Percentiles rank a stretch among this genome's conserved stretches.
phyloP scores from a whole-genome alignment of 2,797 vertebrate genomes.

The Mus minutoides region DNA sequence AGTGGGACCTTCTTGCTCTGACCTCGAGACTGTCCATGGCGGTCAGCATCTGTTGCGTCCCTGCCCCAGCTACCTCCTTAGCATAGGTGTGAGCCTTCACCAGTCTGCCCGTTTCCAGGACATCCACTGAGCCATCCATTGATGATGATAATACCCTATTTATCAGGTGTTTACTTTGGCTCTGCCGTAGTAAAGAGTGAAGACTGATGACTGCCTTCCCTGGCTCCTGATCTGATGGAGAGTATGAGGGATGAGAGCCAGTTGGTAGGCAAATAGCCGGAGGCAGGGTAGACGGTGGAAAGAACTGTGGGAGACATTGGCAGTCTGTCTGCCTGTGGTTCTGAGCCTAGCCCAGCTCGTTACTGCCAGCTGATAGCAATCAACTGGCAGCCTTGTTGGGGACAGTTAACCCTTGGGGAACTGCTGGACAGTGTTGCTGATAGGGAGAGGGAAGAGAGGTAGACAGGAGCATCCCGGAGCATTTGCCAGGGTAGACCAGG shows the following conservation, averaged over 20 bases:
- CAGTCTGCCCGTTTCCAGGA: fast-evolving
- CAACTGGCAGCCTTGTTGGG: neutral
- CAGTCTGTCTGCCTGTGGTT: constrained; percentile 42
- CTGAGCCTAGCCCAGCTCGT: neutral
- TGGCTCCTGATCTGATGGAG: neutral
- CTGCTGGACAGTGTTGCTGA: no score
- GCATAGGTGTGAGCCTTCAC: neutral
- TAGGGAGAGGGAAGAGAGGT: neutral
- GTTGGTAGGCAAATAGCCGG: constrained; percentile 24
- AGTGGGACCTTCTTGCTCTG: neutral
- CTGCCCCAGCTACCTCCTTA: neutral
- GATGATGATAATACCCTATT: neutral
- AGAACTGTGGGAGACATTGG: neutral
- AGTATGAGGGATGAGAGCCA: neutral
- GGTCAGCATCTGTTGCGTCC: neutral
- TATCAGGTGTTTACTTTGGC: neutral
- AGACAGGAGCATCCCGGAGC: neutral
- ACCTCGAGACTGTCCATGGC: neutral
- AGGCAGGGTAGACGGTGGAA: neutral
- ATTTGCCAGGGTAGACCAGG: neutral
- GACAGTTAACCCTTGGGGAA: neutral
- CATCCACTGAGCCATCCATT: neutral
- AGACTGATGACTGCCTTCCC: neutral
- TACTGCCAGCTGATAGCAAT: neutral
- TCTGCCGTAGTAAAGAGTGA: neutral